phyloP scores from a whole-genome alignment of 2,113 vertebrate species.

The Picathartes gymnocephalus region DNA sequence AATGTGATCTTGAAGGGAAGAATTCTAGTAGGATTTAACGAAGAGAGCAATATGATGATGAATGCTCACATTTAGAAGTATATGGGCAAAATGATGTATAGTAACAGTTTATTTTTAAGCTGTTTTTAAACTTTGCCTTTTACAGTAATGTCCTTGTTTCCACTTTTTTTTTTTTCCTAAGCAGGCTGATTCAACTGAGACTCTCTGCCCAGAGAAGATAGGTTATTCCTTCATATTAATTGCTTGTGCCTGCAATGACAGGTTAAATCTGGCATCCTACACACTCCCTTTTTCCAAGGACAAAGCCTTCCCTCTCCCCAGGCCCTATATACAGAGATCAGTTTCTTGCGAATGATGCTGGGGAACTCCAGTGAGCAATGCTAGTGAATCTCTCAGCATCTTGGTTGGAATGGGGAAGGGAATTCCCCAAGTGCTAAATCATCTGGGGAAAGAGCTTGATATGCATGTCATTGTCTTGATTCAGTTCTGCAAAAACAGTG shows the following conservation, averaged over 20 bases:
- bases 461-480: neutral
- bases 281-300: slow-evolving; percentile 16
- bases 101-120: neutral
- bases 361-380: slow-evolving; percentile 51
- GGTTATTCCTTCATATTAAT: neutral
- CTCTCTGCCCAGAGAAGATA: neutral
- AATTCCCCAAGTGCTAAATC: neutral
- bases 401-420: neutral
- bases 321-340: neutral
- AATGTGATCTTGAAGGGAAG: neutral
- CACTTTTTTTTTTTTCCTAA: neutral
- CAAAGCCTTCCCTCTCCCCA: slow-evolving; percentile 11
- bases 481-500: neutral
- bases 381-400: slow-evolving; percentile 19
- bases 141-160: neutral
- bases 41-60: neutral
- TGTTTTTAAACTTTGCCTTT: neutral
- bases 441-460: neutral
- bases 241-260: neutral
- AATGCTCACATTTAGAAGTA: neutral
- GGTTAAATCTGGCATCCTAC: neutral
- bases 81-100: neutral
- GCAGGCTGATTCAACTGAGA: neutral
- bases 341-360: neutral
- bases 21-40: neutral